These are phyloP conservation scores for Pollenia angustigena DNA, from an alignment of 2,888 invertebrate genomes.

Conservation along the genomic window DNA sequence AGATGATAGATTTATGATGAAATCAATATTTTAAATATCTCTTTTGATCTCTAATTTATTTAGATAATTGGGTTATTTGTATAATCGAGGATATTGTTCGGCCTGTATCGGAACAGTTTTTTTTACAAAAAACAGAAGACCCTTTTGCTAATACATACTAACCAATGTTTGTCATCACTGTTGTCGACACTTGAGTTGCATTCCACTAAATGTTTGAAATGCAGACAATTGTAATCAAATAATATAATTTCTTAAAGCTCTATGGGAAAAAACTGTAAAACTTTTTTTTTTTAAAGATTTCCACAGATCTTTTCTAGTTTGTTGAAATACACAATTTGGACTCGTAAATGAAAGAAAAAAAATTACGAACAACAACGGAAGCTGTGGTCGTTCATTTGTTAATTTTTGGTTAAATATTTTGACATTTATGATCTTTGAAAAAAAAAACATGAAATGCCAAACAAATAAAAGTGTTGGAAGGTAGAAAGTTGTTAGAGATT, in stretches of 20 bases:
- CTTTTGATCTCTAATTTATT: no score
- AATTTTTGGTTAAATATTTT: slow-evolving; percentile 53
- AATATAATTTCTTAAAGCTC: slow-evolving; percentile 41
- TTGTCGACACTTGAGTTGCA: background rate
- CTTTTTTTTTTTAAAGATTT: background rate
- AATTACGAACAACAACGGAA: slow-evolving; percentile 47
- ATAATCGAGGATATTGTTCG: no score
- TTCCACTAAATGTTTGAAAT: slow-evolving; percentile 47
- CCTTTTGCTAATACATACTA: no score
- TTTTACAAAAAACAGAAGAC: no score
- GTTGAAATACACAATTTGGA: background rate
- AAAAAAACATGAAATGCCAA: slow-evolving; percentile 23
- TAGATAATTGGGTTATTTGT: no score
- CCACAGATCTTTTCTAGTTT: background rate
- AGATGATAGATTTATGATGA: no score
- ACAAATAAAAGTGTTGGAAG: background rate
- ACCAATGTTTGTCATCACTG: background rate
- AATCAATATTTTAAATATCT: no score
- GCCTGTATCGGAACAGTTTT: no score
- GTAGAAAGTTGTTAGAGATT: slow-evolving; percentile 14
- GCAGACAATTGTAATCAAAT: slow-evolving; percentile 32
- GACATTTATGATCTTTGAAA: slow-evolving; percentile 50
- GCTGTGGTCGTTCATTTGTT: slow-evolving; percentile 41
- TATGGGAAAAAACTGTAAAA: slow-evolving; percentile 41
- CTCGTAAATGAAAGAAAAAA: slow-evolving; percentile 27